Base-by-base conservation (phyloP, 30 jellyfish, hydroid and myxozoan species). In the Morbakka virulenta region DNA sequence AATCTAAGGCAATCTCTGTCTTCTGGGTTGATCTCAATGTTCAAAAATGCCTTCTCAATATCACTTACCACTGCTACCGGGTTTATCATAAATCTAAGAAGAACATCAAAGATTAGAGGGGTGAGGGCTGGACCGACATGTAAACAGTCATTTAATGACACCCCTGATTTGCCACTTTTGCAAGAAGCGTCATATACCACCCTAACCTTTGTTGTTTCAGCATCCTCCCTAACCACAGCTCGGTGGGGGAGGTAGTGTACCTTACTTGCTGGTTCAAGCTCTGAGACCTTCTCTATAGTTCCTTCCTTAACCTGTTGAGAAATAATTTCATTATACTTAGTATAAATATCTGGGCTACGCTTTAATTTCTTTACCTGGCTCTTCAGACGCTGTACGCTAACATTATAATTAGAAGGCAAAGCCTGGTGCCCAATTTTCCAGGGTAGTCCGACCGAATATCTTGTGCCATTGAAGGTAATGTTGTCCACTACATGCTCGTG, bases 31-130 rank as follows among this genome's bases (percentile, higher is more conserved):
- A 74, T 48, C 52, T 61, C 65, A 14, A 74, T 74, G 35, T 35
- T 74, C 65, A 74, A 51, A 31, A 74, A 74, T n/a, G 85, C 77
- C 74, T 71, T 71, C 69, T 71, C 87, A 61, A 53, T 76, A 26
- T 76, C 79, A 13, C 78, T 69, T 2, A 76, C 87, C 23, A 76
- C 3, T 14, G 77, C 87, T 20, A 61, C 27, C 20, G 77, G 21
- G 35, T 69, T 69, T 6, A 12, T 29, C 41, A 52, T 71, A 50
- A 71, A 71, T 0, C 83, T 30, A 35, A 71, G 83, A 29, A 71
- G 70, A 35, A 71, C 35, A 26, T 71, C 74, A 71, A 71, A 71
- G 0, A 71, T 35, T 28, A 71, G 34, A 26, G 83, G 74, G 13
- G 71, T 71, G 25, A 71, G 31, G 14, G 71, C 4, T 14, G 83